These are phyloP conservation scores for Erinaceus europaeus DNA, from an alignment of 2,113 vertebrate species.

Conservation along the genomic window DNA sequence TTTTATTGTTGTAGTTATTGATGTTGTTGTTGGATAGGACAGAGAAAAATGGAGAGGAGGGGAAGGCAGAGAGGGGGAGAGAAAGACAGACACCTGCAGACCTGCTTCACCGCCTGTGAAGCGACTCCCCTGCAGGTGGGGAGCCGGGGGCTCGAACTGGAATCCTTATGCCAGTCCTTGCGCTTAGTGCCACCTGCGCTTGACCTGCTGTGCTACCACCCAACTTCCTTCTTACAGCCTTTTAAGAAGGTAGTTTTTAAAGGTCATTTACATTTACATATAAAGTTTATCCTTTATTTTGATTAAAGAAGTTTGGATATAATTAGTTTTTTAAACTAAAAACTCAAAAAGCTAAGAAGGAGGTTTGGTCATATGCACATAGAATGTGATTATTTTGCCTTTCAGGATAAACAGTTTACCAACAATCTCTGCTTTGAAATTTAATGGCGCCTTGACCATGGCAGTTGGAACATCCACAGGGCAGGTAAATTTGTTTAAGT, in stretches of 20 bases:
- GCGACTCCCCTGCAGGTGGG: too few relatives aligned
- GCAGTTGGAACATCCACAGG: constrained; percentile 96
- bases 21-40: too few relatives aligned
- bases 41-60: too few relatives aligned
- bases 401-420: constrained; percentile 91
- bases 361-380: not conserved
- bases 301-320: not conserved
- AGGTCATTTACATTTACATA: not conserved
- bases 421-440: constrained; percentile 91
- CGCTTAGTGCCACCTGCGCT: too few relatives aligned
- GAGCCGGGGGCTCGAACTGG: too few relatives aligned
- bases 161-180: too few relatives aligned
- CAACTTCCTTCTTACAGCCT: too few relatives aligned
- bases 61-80: too few relatives aligned
- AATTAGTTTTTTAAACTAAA: not conserved
- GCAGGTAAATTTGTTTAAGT: constrained; percentile 84
- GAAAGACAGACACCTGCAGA: too few relatives aligned
- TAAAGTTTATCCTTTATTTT: not conserved
- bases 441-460: constrained; percentile 91
- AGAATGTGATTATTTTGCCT: constrained; percentile 39
- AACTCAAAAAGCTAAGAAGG: not conserved
- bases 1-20: not conserved
- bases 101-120: too few relatives aligned
- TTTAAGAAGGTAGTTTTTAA: not conserved
- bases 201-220: too few relatives aligned